phyloP scores from a whole-genome alignment of 2,888 invertebrate species.

The Prosopocoilus inquinatus region DNA sequence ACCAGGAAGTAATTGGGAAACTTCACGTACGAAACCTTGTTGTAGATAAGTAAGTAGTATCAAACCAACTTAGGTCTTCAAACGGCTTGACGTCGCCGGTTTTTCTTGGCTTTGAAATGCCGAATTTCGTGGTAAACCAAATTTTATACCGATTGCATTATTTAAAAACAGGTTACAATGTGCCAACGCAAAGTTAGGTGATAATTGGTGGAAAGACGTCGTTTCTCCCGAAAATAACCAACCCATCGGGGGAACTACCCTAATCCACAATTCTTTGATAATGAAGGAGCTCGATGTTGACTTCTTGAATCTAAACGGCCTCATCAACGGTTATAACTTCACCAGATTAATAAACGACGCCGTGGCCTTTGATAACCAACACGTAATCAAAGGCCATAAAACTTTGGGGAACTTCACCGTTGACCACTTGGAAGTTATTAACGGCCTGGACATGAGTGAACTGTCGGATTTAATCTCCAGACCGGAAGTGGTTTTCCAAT shows the following conservation, averaged over 20 bases:
- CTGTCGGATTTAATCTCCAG: constrained; percentile 23
- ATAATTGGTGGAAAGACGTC: constrained; percentile 31
- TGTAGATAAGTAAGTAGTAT: constrained; percentile 34
- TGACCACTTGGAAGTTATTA: constrained; percentile 33
- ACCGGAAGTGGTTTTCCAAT: constrained; percentile 17
- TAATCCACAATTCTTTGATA: constrained; percentile 18
- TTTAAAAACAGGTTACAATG: constrained; percentile 13
- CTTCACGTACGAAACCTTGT: constrained; percentile 46
- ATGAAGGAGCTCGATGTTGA: constrained; percentile 3
- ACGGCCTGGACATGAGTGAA: constrained; percentile 22
- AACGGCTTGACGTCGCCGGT: no score
- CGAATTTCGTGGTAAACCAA: no score
- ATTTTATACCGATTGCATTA: no score
- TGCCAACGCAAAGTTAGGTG: constrained; percentile 29
- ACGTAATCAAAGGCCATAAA: constrained; percentile 34
- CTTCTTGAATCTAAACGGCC: constrained; percentile 25
- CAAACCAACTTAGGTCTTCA: no score
- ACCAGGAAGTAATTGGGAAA: constrained; percentile 52
- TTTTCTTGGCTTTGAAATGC: no score
- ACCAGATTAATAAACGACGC: constrained; percentile 39
- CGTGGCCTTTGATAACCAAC: constrained; percentile 29
- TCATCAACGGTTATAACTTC: constrained; percentile 38
- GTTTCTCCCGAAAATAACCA: constrained; percentile 27
- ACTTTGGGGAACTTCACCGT: constrained; percentile 36
- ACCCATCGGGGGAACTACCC: constrained; percentile 29